Evolutionary conservation across 2,797 vertebrate genomes (phyloP).

Genomic region (Salarias fasciatus): DNA sequence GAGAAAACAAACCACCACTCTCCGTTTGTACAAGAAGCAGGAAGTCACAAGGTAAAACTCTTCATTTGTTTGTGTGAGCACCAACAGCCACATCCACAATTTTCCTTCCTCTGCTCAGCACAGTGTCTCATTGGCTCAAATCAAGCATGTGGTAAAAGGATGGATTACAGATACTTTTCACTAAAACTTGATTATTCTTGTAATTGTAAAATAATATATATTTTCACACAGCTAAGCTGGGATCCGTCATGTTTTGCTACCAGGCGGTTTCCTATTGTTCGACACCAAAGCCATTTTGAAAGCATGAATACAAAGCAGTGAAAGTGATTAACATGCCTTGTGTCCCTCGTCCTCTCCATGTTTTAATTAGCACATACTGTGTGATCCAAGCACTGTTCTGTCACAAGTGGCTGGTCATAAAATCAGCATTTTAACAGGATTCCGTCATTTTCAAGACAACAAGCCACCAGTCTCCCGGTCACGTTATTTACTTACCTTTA

Average conservation of each 20-base stretch:
- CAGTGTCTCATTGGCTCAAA: no score
- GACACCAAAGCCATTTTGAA: neutral
- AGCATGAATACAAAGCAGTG: conserved; percentile 4
- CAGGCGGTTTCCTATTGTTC: neutral
- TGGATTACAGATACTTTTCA: conserved; percentile 33
- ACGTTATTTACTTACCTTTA: neutral
- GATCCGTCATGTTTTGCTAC: conserved; percentile 16
- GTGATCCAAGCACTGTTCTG: conserved; percentile 4
- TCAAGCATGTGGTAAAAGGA: conserved; percentile 34
- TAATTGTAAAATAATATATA: no score
- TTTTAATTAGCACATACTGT: neutral
- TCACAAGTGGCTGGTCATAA: neutral
- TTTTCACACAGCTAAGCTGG: no score
- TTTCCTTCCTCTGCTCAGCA: conserved; percentile 21
- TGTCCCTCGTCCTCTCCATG: neutral
- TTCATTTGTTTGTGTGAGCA: conserved; percentile 1
- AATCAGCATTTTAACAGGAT: neutral
- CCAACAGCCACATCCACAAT: neutral
- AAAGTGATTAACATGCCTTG: conserved; percentile 7
- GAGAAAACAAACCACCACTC: conserved; percentile 84
- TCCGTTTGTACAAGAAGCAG: conserved; percentile 82
- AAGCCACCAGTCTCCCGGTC: neutral
- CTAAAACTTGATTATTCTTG: conserved; percentile 26
- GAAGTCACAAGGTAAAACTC: conserved; percentile 86
- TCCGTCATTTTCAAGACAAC: conserved; percentile 1